Evolutionary conservation across 2,888 invertebrate species (phyloP).

Genomic region (Drosophila tanythrix): DNA sequence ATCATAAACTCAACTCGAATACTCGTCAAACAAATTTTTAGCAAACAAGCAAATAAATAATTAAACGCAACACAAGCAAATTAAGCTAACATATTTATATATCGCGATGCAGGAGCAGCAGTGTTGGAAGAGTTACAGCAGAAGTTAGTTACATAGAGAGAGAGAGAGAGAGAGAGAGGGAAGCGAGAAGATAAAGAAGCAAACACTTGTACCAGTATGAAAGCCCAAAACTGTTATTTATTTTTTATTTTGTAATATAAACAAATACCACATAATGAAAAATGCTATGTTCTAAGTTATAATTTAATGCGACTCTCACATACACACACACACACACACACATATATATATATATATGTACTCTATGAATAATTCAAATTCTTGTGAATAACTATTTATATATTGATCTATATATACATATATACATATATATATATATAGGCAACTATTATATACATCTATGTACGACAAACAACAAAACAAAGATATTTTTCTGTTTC

Average conservation of each 20-base stretch:
- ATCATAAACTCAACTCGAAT: conserved; percentile 65
- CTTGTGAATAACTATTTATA: conserved; percentile 80
- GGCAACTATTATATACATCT: conserved; percentile 60
- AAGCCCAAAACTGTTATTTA: conserved; percentile 80
- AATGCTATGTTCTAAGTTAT: conserved; percentile 42
- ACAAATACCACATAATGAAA: conserved; percentile 13
- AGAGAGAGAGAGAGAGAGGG: not conserved
- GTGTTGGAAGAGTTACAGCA: conserved; percentile 18
- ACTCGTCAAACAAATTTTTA: conserved; percentile 69
- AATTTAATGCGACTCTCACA: conserved; percentile 52
- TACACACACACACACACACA: not conserved
- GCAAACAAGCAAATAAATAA: conserved; percentile 17
- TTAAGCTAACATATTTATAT: conserved; percentile 13
- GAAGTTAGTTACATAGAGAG: conserved; percentile 16
- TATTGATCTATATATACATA: conserved; percentile 53
- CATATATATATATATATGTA: conserved; percentile 43
- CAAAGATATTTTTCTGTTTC: conserved; percentile 79
- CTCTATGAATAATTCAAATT: conserved; percentile 73
- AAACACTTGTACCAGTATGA: conserved; percentile 76
- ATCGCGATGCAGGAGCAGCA: not conserved
- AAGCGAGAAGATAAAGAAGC: conserved; percentile 9
- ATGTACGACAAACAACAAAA: conserved; percentile 64
- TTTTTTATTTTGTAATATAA: conserved; percentile 74
- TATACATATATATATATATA: conserved; percentile 34
- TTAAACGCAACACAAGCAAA: conserved; percentile 14